These are phyloP conservation scores for Jaculus jaculus DNA, from an alignment of 2,113 vertebrate species.

Conservation along the genomic window DNA sequence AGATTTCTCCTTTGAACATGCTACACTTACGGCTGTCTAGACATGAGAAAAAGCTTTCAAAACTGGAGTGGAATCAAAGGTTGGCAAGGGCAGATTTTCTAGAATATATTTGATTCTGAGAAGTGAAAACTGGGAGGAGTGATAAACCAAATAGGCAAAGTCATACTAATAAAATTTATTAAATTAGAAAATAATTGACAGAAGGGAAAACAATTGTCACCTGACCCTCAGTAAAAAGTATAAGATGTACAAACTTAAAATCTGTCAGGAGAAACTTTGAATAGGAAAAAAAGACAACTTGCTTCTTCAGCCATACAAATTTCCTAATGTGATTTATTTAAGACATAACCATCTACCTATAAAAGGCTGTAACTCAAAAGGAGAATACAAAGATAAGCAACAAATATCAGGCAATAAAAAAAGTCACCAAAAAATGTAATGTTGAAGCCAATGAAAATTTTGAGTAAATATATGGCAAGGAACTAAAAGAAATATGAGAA, in stretches of 20 bases:
- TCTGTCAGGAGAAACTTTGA: not conserved
- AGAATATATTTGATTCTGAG: not conserved
- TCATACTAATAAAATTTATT: not conserved
- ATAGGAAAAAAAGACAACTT: not conserved
- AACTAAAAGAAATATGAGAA: not conserved
- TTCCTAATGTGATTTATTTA: not conserved
- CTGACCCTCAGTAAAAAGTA: not conserved
- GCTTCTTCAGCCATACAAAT: not conserved
- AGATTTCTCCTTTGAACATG: not conserved
- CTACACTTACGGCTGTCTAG: not conserved
- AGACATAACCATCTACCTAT: not conserved
- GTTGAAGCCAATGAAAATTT: not conserved
- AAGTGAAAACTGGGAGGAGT: not conserved
- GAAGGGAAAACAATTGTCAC: not conserved
- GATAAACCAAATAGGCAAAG: not conserved
- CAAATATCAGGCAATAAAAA: not conserved
- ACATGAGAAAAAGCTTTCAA: not conserved
- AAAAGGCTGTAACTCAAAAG: conserved; percentile 24
- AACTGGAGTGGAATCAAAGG: not conserved
- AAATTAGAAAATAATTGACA: not conserved
- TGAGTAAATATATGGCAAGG: not conserved
- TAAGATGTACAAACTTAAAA: not conserved
- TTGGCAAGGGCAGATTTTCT: not conserved
- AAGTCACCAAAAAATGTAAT: not conserved
- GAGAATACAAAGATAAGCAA: not conserved